Evolutionary conservation across 2,888 invertebrate genomes (phyloP), one percentile per base, ranked within the genome.

Genomic region (Pachliopta kotzebuea): DNA sequence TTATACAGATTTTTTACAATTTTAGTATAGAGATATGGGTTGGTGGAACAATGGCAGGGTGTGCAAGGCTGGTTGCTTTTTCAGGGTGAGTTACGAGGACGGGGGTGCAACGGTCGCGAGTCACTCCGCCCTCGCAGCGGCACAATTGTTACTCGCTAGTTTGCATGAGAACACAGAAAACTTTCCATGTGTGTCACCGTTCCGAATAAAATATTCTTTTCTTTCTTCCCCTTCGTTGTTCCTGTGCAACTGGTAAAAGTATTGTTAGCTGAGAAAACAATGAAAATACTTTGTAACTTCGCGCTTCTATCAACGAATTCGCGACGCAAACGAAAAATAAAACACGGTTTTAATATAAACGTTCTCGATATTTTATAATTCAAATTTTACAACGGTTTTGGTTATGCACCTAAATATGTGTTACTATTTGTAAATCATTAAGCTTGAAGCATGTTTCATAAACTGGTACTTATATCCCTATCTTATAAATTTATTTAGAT

Each of bases 131-230:
- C 71, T 69, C 76, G 78, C 75, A 79, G 77, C 72, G 75, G 29
- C 55, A 60, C 84, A 70, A 85, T 88, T 88, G 88, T 88, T 85
- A 78, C 79, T 79, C 82, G 77, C 81, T 85, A 84, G 83, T 88
- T 88, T 85, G 85, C 83, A 86, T 88, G 84, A 84, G 88, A 88
- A 88, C 83, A 85, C 81, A 84, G 83, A 85, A 86, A 85, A 86
- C 80, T 85, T 80, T 83, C 79, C 83, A 84, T 85, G 84, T 87
- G 80, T 87, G 86, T 84, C 85, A 83, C 78, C 77, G 78, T 80
- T 84, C 83, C 81, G 77, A 86, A 88, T 88, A 88, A 86, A 87
- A 86, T 86, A 86, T 86, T 85, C 68, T 83, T 85, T 84, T 85
- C 85, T 86, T 85, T 86, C 83, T 85, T 83, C 83, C 77, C 76